A percentile compares a stretch with the other conserved stretches of the same genome.
These are phyloP conservation scores for Epinotia bilunana DNA, from an alignment of 2,888 invertebrate genomes.

Conservation along the genomic window DNA sequence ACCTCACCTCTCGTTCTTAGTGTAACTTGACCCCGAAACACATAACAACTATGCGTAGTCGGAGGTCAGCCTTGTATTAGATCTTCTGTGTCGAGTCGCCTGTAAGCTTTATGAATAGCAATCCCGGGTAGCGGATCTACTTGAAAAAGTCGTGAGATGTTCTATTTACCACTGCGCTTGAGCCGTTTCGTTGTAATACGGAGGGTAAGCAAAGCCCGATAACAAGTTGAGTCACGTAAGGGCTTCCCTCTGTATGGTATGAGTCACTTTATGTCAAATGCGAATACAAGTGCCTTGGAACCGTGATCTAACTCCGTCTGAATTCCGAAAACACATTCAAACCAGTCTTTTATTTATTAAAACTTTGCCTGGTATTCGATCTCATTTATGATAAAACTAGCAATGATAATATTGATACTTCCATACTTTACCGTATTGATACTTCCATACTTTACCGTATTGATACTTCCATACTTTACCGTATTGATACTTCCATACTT, in stretches of 20 bases:
- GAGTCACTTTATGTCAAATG: slow-evolving; percentile 54
- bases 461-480: background rate
- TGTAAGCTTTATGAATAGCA: background rate
- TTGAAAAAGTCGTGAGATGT: background rate
- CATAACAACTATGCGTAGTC: background rate
- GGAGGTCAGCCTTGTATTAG: background rate
- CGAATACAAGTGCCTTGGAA: slow-evolving; percentile 24
- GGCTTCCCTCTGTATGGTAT: slow-evolving; percentile 83
- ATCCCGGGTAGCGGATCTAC: slow-evolving; percentile 51
- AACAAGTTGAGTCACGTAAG: slow-evolving; percentile 81
- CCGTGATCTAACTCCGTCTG: slow-evolving; percentile 18
- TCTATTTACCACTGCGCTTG: background rate
- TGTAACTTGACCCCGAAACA: slow-evolving; percentile 4
- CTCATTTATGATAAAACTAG: background rate
- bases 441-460: background rate
- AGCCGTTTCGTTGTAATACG: background rate
- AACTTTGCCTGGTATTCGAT: background rate
- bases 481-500: background rate
- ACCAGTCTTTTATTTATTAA: slow-evolving; percentile 1
- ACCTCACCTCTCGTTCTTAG: background rate
- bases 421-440: background rate
- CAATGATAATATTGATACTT: background rate
- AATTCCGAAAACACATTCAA: slow-evolving; percentile 15
- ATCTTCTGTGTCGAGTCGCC: background rate
- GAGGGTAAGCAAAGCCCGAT: slow-evolving; percentile 57